Conservation (phyloP, 2,797 vertebrate species). For the Micromesistius poutassou region DNA sequence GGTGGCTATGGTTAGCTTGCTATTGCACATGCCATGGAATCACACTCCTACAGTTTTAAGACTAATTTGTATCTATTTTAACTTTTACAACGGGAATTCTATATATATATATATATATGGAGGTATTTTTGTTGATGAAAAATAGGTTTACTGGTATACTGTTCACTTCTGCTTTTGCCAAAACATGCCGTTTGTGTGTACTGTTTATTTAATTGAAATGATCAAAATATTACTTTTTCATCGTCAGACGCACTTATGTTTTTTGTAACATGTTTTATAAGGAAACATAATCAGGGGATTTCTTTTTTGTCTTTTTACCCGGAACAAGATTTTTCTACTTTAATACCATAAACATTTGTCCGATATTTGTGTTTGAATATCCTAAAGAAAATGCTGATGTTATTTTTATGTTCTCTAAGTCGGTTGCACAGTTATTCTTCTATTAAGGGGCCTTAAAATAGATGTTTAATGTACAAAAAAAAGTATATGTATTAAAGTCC, state of each 20-base stretch:
- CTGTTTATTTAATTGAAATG: constrained; percentile 68
- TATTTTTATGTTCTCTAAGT: constrained; percentile 46
- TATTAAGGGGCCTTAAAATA: constrained; percentile 60
- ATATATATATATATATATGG: constrained; percentile 60
- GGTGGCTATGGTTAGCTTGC: constrained; percentile 7
- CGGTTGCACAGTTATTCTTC: constrained; percentile 55
- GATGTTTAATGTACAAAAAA: constrained; percentile 63
- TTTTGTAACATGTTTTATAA: constrained; percentile 28
- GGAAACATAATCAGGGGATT: constrained; percentile 29
- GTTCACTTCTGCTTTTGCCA: constrained; percentile 3
- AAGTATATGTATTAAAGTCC: constrained; percentile 62
- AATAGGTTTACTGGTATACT: not conserved
- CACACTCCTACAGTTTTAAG: constrained; percentile 43
- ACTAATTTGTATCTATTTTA: constrained; percentile 46
- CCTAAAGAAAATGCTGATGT: constrained; percentile 33
- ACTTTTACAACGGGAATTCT: constrained; percentile 51
- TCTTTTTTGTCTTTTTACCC: constrained; percentile 33
- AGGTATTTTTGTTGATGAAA: not conserved
- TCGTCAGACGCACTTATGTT: constrained; percentile 18
- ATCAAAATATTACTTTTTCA: constrained; percentile 48
- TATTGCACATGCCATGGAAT: constrained; percentile 19
- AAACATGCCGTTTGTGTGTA: constrained; percentile 53
- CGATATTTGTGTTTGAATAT: constrained; percentile 40
- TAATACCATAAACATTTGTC: constrained; percentile 26
- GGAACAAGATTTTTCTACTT: constrained; percentile 51